phyloP scores from a whole-genome alignment of 2,113 vertebrate genomes.

The Salvelinus alpinus region DNA sequence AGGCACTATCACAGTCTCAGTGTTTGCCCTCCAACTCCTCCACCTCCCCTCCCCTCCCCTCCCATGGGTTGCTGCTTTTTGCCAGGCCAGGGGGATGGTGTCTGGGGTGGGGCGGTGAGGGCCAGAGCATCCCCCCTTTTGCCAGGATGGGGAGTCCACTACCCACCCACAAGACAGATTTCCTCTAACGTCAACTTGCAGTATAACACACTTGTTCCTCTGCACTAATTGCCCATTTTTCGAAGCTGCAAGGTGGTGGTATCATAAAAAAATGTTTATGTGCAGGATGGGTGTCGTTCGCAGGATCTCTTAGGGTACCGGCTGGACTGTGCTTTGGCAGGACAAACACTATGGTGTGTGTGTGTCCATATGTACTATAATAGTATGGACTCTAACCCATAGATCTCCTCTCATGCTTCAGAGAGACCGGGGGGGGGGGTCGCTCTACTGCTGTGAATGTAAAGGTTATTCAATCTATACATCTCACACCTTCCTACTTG shows the following conservation, averaged over 20 bases:
- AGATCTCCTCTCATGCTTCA: slow-evolving; percentile 56
- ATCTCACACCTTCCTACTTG: slow-evolving; percentile 56
- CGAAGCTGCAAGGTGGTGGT: slow-evolving; percentile 50
- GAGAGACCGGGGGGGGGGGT: slow-evolving; percentile 36
- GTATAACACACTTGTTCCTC: not conserved
- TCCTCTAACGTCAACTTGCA: slow-evolving; percentile 64
- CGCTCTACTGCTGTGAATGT: slow-evolving; percentile 42
- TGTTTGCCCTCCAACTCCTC: slow-evolving; percentile 49
- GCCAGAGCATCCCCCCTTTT: slow-evolving; percentile 39
- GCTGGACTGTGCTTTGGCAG: slow-evolving; percentile 60
- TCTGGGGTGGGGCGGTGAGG: slow-evolving; percentile 57
- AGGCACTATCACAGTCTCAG: slow-evolving; percentile 40
- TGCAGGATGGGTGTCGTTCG: slow-evolving; percentile 51
- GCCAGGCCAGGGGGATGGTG: slow-evolving; percentile 54
- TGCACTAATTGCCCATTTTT: slow-evolving; percentile 49
- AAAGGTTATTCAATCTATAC: slow-evolving; percentile 71
- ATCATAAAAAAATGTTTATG: slow-evolving; percentile 70
- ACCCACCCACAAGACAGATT: slow-evolving; percentile 40
- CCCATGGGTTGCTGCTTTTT: slow-evolving; percentile 73
- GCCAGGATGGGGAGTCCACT: slow-evolving; percentile 56
- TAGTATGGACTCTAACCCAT: slow-evolving; percentile 47
- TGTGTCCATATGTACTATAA: slow-evolving; percentile 25
- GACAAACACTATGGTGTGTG: slow-evolving; percentile 43
- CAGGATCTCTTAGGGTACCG: slow-evolving; percentile 55
- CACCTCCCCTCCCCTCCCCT: slow-evolving; percentile 60